A percentile compares a stretch with the other conserved stretches of the same genome.
These are phyloP conservation scores for Hypsibius dujardini DNA, from an alignment of 1,140 invertebrate genomes.

Conservation along the genomic window DNA sequence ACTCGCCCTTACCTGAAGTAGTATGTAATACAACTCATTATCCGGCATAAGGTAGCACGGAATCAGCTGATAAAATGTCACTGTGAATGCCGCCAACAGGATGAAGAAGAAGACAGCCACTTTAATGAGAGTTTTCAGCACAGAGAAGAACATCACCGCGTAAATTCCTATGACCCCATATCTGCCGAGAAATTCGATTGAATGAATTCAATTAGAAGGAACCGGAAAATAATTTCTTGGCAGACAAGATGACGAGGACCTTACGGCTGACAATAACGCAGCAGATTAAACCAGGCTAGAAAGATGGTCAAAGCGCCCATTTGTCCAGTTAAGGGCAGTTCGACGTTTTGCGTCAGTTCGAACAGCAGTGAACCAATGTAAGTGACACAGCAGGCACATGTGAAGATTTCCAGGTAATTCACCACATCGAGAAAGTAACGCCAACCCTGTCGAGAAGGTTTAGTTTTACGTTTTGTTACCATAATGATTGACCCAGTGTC, in stretches of 20 bases:
- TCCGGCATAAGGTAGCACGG: slow-evolving; percentile 24
- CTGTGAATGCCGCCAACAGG: slow-evolving; percentile 38
- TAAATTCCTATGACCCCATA: slow-evolving; percentile 40
- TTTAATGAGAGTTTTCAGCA: slow-evolving; percentile 37
- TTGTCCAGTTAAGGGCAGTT: slow-evolving; percentile 30
- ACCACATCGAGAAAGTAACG: slow-evolving; percentile 6
- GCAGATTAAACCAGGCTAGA: slow-evolving; percentile 37
- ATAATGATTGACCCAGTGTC: no score
- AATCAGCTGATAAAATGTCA: slow-evolving; percentile 36
- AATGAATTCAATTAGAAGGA: background rate
- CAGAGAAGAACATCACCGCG: slow-evolving; percentile 41
- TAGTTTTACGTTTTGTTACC: no score
- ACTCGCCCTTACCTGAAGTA: no score
- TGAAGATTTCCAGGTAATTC: slow-evolving; percentile 11
- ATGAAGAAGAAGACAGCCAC: slow-evolving; percentile 39
- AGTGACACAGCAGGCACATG: background rate
- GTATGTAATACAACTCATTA: no score
- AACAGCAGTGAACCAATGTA: background rate
- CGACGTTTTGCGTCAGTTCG: background rate
- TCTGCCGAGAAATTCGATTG: slow-evolving; percentile 28
- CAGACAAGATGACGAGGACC: background rate
- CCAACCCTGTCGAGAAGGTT: background rate
- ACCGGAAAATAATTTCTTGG: no score
- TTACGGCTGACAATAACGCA: slow-evolving; percentile 30
- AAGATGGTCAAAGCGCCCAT: slow-evolving; percentile 36